Percentiles rank a stretch among this genome's conserved stretches.
Conservation (phyloP, 2,797 vertebrate genomes). For the Pseudochaenichthys georgianus region DNA sequence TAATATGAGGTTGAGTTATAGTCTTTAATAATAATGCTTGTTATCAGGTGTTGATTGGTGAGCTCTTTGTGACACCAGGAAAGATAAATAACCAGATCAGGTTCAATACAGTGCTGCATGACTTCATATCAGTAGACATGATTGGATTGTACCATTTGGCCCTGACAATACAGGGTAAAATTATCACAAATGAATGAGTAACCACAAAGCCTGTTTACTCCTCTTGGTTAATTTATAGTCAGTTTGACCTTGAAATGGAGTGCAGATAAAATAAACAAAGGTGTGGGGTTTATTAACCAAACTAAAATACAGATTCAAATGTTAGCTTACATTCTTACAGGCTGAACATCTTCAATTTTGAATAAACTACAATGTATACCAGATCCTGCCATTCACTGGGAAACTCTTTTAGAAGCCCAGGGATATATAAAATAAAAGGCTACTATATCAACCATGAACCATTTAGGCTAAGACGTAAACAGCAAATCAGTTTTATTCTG, state of each 20-base stretch:
- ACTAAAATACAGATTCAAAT: background rate
- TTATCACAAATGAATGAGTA: no score
- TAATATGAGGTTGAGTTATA: background rate
- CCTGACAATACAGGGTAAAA: background rate
- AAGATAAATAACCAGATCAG: background rate
- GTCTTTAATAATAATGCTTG: background rate
- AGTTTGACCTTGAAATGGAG: background rate
- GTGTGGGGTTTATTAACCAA: background rate
- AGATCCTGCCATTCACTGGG: background rate
- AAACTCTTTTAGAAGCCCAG: background rate
- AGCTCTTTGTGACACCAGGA: background rate
- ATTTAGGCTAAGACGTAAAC: background rate
- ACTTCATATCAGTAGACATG: background rate
- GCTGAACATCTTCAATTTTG: background rate
- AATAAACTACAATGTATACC: background rate
- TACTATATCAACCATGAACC: background rate
- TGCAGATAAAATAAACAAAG: background rate
- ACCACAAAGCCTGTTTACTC: no score
- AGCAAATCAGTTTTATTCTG: background rate
- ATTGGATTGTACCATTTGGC: background rate
- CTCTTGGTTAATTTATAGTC: background rate
- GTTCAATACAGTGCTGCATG: background rate
- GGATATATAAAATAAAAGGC: background rate
- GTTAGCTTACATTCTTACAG: background rate
- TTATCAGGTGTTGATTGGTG: no score